Base-by-base conservation (phyloP, 2,888 invertebrate genomes). In the Abscondita cerata region DNA sequence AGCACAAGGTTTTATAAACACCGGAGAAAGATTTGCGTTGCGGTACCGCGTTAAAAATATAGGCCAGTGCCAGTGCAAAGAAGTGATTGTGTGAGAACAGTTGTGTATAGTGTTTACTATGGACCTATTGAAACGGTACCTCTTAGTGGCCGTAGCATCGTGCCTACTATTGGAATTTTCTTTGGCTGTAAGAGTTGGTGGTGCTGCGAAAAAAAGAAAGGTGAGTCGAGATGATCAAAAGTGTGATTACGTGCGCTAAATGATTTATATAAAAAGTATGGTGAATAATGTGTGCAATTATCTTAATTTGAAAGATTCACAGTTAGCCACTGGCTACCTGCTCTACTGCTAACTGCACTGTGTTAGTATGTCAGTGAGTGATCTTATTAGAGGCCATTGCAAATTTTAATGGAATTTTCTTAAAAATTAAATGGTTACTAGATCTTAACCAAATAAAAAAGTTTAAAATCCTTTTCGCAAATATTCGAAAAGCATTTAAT, bases 1-100 rank as follows among this genome's bases (percentile, higher is more conserved):
- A 83, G 84, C 84, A 83, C 85, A 85, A 85, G 85, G 85, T 85
- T 85, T 85, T 85, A 85, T 85, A 85, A 84, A 85, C 83, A 83
- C 83, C 83, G 80, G 83, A 83, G 83, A 84, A 84, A 80, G 84
- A 83, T 82, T 81, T 80, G 82, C 81, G 81, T 82, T 83, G 82
- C 81, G 83, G 83, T 84, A 83, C 81, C 83, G 84, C 81, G 84
- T 82, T 83, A 85, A 85, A 86, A 85, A 84, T 84, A 84, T 84
- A 85, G 85, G 84, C 83, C 84, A 73, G 73, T 72, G 73, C 68
- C 85, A 73, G 73, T 72, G 73, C 68, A 69, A 72, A 72, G 68
- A 68, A 70, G 72, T 73, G 72, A 69, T 70, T 72, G 72, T 70
- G 72, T 63, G 73, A 70, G 70, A 59, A 62, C 70, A 68, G 70